These are phyloP conservation scores for Drosophila setosimentum DNA, from an alignment of 2,888 invertebrate species.

Conservation along the genomic window DNA sequence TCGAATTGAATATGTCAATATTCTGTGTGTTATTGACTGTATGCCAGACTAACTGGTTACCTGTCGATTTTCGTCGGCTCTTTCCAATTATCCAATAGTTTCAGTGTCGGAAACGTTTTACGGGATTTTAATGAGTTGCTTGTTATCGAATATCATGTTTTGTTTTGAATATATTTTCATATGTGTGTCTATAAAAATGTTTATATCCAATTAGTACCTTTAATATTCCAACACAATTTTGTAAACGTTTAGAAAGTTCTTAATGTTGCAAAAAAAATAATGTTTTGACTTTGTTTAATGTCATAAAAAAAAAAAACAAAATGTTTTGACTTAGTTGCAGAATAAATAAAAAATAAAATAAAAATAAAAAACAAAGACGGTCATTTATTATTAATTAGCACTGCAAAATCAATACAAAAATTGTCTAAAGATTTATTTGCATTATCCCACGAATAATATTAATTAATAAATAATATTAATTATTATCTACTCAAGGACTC, in stretches of 20 bases:
- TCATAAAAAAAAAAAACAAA: background rate
- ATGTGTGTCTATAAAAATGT: background rate
- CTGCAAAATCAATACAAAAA: background rate
- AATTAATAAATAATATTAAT: too few species aligned
- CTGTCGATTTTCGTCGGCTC: slow-evolving; percentile 14
- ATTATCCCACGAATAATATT: background rate
- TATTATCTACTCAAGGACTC: too few species aligned
- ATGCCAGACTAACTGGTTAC: slow-evolving; percentile 8
- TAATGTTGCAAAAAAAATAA: background rate
- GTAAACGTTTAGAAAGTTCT: background rate
- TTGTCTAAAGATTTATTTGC: background rate
- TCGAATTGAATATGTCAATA: slow-evolving; percentile 73
- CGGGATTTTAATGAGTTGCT: slow-evolving; percentile 47
- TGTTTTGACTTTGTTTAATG: background rate
- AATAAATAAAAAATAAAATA: too few species aligned
- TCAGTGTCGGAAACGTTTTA: slow-evolving; percentile 27
- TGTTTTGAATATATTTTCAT: slow-evolving; percentile 4
- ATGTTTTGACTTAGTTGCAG: too few species aligned
- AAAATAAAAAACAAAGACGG: too few species aligned
- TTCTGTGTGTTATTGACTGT: slow-evolving; percentile 15
- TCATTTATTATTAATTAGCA: background rate
- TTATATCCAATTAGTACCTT: slow-evolving; percentile 3
- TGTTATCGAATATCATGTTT: slow-evolving; percentile 13
- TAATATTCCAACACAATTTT: background rate
- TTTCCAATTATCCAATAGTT: slow-evolving; percentile 17